phyloP scores from a whole-genome alignment of 2,888 invertebrate genomes.

The Epirrhoe tristata region DNA sequence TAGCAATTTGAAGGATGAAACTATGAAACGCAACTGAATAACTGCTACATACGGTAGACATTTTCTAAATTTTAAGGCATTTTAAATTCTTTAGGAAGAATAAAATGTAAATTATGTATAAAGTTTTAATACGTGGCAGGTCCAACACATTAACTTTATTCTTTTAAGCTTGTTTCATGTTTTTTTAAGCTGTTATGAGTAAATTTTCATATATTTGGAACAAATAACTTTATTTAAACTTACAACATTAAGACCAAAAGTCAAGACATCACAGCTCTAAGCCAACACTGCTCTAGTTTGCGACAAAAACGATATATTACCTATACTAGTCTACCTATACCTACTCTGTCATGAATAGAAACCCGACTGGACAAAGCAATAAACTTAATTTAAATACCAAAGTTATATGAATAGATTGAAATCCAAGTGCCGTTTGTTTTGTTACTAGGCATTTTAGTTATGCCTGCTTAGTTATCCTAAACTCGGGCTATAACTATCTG shows the following conservation, averaged over 20 bases:
- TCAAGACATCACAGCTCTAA: neutral
- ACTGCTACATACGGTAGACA: neutral
- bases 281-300: neutral
- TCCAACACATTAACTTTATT: neutral
- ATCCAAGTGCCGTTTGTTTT: slow-evolving; percentile 30
- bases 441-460: slow-evolving; percentile 31
- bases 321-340: too few relatives aligned
- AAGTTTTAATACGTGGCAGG: too few relatives aligned
- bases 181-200: too few relatives aligned
- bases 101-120: too few relatives aligned
- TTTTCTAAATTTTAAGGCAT: neutral
- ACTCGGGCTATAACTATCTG: slow-evolving; percentile 39
- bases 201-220: too few relatives aligned
- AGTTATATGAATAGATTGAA: slow-evolving; percentile 34
- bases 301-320: neutral
- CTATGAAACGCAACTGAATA: neutral
- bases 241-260: neutral
- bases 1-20: neutral
- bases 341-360: neutral
- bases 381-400: slow-evolving; percentile 27
- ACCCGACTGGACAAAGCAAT: slow-evolving; percentile 2
- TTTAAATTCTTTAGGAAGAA: neutral
- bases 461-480: slow-evolving; percentile 34
- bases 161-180: too few relatives aligned
- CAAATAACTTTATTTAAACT: neutral